Evolutionary conservation across 2,888 invertebrate genomes (phyloP).

Genomic region (Smittia aterrima): DNA sequence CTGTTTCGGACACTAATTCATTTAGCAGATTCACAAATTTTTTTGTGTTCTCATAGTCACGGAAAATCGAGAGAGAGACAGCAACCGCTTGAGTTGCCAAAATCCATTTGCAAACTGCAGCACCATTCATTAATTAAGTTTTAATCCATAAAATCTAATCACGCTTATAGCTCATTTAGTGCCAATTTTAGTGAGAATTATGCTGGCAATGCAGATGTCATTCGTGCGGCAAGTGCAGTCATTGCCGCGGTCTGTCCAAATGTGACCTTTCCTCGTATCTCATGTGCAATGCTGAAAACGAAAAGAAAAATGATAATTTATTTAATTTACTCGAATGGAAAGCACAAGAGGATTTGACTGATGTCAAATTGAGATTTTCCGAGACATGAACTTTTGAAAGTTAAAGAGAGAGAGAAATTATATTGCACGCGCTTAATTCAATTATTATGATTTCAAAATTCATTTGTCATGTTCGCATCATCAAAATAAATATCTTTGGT

Average conservation of each 20-base stretch:
- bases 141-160: slow-evolving; percentile 38
- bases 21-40: slow-evolving; percentile 17
- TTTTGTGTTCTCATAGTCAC: background rate
- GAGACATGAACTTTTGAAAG: too few relatives aligned
- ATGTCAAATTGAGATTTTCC: too few relatives aligned
- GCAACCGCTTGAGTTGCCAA: background rate
- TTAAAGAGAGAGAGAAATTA: too few relatives aligned
- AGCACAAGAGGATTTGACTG: too few relatives aligned
- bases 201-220: slow-evolving; percentile 32
- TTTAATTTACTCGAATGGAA: too few relatives aligned
- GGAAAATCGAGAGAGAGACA: background rate
- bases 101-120: slow-evolving; percentile 15
- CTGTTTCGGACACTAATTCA: slow-evolving; percentile 12
- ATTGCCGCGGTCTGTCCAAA: background rate
- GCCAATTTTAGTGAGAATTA: slow-evolving; percentile 30
- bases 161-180: slow-evolving; percentile 36
- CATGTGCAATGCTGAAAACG: too few relatives aligned
- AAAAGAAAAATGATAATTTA: too few relatives aligned
- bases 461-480: too few relatives aligned
- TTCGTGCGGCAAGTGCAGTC: background rate
- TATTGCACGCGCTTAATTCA: too few relatives aligned
- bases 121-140: slow-evolving; percentile 32
- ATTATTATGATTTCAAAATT: too few relatives aligned
- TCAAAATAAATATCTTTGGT: too few relatives aligned
- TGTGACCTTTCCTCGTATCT: background rate